Evolutionary conservation across 2,888 invertebrate genomes (phyloP).

Genomic region (Drosophila helvetica): DNA sequence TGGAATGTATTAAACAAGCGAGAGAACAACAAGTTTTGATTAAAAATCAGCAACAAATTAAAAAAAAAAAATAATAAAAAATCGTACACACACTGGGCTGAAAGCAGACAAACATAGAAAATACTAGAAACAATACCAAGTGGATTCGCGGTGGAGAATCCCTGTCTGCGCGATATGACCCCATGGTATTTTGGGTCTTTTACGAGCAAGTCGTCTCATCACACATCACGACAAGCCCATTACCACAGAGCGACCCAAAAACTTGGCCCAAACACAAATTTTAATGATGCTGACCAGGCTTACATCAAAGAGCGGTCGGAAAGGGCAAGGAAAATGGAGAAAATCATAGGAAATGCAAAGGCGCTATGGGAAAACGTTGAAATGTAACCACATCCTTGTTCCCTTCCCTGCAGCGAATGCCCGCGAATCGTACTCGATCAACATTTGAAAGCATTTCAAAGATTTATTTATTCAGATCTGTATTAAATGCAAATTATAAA

Average conservation of each 20-base stretch:
- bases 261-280: slow-evolving; percentile 34
- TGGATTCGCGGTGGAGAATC: neutral
- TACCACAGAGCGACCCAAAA: slow-evolving; percentile 68
- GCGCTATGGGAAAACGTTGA: neutral
- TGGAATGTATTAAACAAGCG: slow-evolving; percentile 40
- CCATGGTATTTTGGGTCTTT: slow-evolving; percentile 49
- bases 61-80: neutral
- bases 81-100: slow-evolving; percentile 4
- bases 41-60: slow-evolving; percentile 21
- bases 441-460: too few species aligned
- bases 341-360: neutral
- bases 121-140: neutral
- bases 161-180: slow-evolving; percentile 20
- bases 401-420: neutral
- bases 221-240: slow-evolving; percentile 76
- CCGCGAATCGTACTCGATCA: neutral
- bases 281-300: slow-evolving; percentile 24
- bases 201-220: slow-evolving; percentile 55
- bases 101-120: slow-evolving; percentile 4
- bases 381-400: too few species aligned
- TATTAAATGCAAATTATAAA: slow-evolving; percentile 30
- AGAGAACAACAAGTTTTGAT: slow-evolving; percentile 60
- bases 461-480: neutral
- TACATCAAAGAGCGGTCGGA: neutral
- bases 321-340: slow-evolving; percentile 5